Conservation (phyloP, 2,888 invertebrate species). For the Minunthozetes semirufus region DNA sequence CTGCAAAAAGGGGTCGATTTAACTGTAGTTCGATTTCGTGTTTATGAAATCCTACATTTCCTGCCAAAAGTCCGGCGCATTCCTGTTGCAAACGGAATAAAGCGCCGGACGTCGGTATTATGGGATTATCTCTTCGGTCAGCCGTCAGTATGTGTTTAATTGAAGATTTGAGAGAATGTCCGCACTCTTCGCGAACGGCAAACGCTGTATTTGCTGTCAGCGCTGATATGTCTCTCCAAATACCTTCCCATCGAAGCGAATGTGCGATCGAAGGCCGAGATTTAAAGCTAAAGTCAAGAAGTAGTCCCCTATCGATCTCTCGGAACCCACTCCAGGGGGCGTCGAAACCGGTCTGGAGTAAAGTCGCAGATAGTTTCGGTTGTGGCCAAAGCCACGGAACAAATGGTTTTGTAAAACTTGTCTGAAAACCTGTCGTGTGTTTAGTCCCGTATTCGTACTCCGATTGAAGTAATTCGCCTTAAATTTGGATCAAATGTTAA, state of each 20-base stretch:
- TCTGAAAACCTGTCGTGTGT: conserved; percentile 69
- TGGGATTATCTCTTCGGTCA: conserved; percentile 69
- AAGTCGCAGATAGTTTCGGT: conserved; percentile 51
- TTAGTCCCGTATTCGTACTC: conserved; percentile 80
- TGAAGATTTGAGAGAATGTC: conserved; percentile 81
- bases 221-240: conserved; percentile 68
- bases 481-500: background rate
- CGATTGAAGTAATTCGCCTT: conserved; percentile 63
- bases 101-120: conserved; percentile 70
- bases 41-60: conserved; percentile 81
- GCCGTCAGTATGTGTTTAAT: conserved; percentile 63
- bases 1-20: conserved; percentile 56
- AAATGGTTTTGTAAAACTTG: conserved; percentile 57
- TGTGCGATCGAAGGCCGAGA: conserved; percentile 60
- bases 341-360: conserved; percentile 69
- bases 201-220: conserved; percentile 69
- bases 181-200: conserved; percentile 76
- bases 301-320: conserved; percentile 67
- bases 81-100: conserved; percentile 61
- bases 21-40: conserved; percentile 67
- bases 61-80: conserved; percentile 73
- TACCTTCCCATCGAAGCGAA: conserved; percentile 77
- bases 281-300: conserved; percentile 58
- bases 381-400: conserved; percentile 23
- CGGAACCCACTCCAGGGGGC: conserved; percentile 76